A percentile compares a stretch with the other conserved stretches of the same genome.
phyloP scores from a whole-genome alignment of 1,140 invertebrate genomes.

The Lepidostoma basale region DNA sequence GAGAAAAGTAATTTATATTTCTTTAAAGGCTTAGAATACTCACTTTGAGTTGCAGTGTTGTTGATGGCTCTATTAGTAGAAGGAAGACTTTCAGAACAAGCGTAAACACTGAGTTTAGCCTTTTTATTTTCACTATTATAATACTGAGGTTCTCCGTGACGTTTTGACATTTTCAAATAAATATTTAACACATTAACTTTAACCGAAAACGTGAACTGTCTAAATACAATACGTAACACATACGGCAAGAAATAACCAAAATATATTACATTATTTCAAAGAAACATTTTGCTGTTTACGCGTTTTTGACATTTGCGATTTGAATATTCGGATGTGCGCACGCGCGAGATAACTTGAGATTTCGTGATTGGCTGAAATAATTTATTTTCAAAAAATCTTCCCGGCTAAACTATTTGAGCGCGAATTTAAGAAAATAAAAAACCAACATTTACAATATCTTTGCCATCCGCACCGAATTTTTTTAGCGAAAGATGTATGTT shows the following conservation, averaged over 20 bases:
- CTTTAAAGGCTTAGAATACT: background rate
- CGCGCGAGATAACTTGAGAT: too few relatives aligned
- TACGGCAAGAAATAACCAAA: background rate
- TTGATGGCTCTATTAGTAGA: conserved; percentile 10
- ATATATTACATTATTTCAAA: background rate
- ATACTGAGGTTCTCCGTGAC: background rate
- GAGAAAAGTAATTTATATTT: too few relatives aligned
- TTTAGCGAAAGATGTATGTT: too few relatives aligned
- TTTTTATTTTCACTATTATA: conserved; percentile 17
- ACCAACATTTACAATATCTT: too few relatives aligned
- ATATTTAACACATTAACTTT: background rate
- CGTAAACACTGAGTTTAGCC: conserved; percentile 1
- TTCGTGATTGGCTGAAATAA: too few relatives aligned
- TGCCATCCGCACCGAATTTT: too few relatives aligned
- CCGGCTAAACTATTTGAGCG: too few relatives aligned
- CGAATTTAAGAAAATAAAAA: too few relatives aligned
- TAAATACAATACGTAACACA: background rate
- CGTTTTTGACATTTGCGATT: background rate
- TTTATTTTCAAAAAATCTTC: too few relatives aligned
- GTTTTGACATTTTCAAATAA: conserved; percentile 28
- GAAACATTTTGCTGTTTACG: background rate
- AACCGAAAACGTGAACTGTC: background rate
- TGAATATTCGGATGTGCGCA: too few relatives aligned
- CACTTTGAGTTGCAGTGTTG: conserved; percentile 1
- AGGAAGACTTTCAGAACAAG: conserved; percentile 3